A percentile compares a stretch with the other conserved stretches of the same genome.
phyloP scores from a whole-genome alignment of 53 echinoderm and acorn worm species.

The Echinometra lucunter region DNA sequence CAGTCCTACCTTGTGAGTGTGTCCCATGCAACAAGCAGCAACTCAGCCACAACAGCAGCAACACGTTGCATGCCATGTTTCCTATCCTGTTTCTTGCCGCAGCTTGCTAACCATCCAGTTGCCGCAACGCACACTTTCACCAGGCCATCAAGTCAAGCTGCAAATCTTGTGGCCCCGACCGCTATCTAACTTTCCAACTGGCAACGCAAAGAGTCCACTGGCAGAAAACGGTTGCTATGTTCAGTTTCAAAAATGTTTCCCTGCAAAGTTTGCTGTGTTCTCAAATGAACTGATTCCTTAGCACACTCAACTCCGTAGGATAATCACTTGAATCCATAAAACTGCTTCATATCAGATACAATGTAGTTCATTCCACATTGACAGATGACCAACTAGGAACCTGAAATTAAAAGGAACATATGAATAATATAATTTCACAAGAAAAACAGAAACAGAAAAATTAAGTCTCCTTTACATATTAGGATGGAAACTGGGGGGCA shows the following conservation, averaged over 20 bases:
- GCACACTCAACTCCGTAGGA: conserved; percentile 20
- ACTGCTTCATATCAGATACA: neutral
- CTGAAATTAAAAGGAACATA: neutral
- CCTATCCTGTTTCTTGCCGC: neutral
- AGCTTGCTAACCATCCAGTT: conserved; percentile 46
- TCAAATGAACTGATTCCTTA: neutral
- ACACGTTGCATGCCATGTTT: conserved; percentile 52
- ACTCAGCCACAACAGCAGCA: conserved; percentile 19
- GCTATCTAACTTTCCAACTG: neutral
- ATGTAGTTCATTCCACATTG: neutral
- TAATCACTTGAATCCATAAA: conserved; percentile 26
- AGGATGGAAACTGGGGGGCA: too few relatives aligned
- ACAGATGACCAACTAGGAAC: neutral
- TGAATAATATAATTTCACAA: neutral
- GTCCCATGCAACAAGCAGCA: conserved; percentile 57
- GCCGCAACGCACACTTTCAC: conserved; percentile 31
- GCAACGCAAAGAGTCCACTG: conserved; percentile 35
- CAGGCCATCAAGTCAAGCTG: conserved; percentile 36
- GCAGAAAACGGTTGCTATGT: neutral
- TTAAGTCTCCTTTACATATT: too few relatives aligned
- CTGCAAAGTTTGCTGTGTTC: neutral
- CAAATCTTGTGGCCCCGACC: neutral
- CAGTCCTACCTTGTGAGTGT: conserved; percentile 50
- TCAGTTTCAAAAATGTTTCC: conserved; percentile 21
- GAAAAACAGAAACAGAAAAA: neutral